phyloP scores from a whole-genome alignment of 2,113 vertebrate genomes.

The Pongo abelii region DNA sequence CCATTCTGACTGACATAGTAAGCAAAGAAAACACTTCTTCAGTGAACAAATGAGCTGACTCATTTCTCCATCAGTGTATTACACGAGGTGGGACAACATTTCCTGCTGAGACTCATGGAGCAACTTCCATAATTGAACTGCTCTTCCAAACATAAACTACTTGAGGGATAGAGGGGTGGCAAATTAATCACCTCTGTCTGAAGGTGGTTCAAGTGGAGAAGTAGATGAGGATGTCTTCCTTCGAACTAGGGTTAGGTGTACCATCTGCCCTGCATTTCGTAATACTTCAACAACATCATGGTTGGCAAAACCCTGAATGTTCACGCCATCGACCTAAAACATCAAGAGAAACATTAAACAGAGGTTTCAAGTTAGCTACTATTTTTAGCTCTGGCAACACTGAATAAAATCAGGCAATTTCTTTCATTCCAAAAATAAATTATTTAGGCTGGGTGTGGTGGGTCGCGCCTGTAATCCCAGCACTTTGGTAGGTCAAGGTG shows the following conservation, averaged over 20 bases:
- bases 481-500: too few relatives aligned
- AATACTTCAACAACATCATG: conserved; percentile 93
- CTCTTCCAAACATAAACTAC: not conserved
- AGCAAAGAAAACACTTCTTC: not conserved
- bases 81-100: not conserved
- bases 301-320: conserved; percentile 92
- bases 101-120: not conserved
- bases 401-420: not conserved
- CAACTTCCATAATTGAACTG: not conserved
- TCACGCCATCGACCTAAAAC: conserved; percentile 90
- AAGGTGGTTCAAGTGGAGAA: conserved; percentile 76
- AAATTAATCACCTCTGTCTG: conserved; percentile 85
- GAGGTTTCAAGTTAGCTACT: not conserved
- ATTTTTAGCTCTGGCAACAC: not conserved
- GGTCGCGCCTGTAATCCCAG: too few relatives aligned
- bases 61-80: not conserved
- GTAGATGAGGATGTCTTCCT: conserved; percentile 75
- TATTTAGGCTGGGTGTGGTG: not conserved
- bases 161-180: accelerated
- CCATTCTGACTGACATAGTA: not conserved
- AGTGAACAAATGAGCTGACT: not conserved
- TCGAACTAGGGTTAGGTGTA: conserved; percentile 91
- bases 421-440: not conserved
- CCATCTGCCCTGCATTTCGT: conserved; percentile 88
- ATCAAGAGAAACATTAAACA: not conserved